These are phyloP conservation scores for Heteromyza rotundicornis DNA, from an alignment of 2,888 invertebrate genomes.

Conservation along the genomic window DNA sequence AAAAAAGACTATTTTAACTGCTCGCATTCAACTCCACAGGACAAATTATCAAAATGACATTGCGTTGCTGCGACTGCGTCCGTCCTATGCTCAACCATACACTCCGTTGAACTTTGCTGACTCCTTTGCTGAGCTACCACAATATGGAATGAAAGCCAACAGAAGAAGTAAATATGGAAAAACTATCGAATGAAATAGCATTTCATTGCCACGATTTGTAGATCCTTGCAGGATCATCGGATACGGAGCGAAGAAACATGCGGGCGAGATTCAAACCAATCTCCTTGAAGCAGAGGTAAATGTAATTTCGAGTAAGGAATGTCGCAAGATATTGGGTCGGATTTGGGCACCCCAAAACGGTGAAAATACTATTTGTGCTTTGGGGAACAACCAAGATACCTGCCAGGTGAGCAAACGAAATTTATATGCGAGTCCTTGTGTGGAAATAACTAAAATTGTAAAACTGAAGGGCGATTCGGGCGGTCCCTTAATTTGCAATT, in stretches of 20 bases:
- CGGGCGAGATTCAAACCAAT: slow-evolving; percentile 49
- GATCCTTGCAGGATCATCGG: slow-evolving; percentile 53
- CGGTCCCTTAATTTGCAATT: slow-evolving; percentile 55
- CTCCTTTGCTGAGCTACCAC: slow-evolving; percentile 45
- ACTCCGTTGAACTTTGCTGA: slow-evolving; percentile 4
- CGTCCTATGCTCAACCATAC: slow-evolving; percentile 21
- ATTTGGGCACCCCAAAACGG: slow-evolving; percentile 59
- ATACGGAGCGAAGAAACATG: slow-evolving; percentile 54
- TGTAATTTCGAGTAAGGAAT: slow-evolving; percentile 47
- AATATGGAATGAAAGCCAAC: slow-evolving; percentile 41
- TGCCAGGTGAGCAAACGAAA: slow-evolving; percentile 46
- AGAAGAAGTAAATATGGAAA: slow-evolving; percentile 40
- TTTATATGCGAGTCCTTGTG: not conserved
- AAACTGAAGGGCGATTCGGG: slow-evolving; percentile 56
- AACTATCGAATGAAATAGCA: not conserved
- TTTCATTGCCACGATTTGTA: not conserved
- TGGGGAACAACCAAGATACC: slow-evolving; percentile 55
- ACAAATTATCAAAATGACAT: slow-evolving; percentile 56
- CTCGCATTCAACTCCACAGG: slow-evolving; percentile 33
- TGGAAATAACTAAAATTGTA: not conserved
- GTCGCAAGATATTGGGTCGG: slow-evolving; percentile 49
- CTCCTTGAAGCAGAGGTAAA: slow-evolving; percentile 50
- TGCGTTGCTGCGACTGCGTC: slow-evolving; percentile 45
- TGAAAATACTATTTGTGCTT: slow-evolving; percentile 56
- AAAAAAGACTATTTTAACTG: too few relatives aligned